Evolutionary conservation across 1,140 invertebrate genomes (phyloP), one percentile per base, ranked within the genome.

Genomic region (Drosophila pseudoananassae): DNA sequence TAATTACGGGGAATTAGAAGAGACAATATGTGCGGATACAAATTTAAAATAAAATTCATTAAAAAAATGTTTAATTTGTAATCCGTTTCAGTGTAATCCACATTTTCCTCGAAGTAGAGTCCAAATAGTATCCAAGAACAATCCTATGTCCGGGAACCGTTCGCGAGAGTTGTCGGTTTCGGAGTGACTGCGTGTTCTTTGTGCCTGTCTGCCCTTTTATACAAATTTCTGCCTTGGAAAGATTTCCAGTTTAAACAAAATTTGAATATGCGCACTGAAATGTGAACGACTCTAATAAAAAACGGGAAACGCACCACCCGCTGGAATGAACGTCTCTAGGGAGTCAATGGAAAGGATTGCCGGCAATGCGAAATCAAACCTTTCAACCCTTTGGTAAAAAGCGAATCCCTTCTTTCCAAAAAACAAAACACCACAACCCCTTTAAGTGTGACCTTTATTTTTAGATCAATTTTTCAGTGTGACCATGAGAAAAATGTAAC

Each of bases 231-330:
- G 23, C 17, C 20, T 43, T 85, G 73, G 77, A 80, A 85, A 38
- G 31, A 17, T 40, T 85, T 80, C 68, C 81, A 74, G 70, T 78
- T 85, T 85, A 75, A 85, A n/a, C 14, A 9, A 76, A 85, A 85
- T 85, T 85, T 85, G 82, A 85, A 85, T 85, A 85, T 85, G 82
- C 82, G 82, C 82, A 85, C 50, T 68, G 73, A 55, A 66, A 54
- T 38, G 46, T 63, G 57, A 40, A 57, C 51, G 27, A 55, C 43
- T 20, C 20, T 36, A 52, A 57, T 45, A 63, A 50, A 53, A 43
- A 68, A 66, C 61, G 55, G 51, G 64, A 75, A 59, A 50, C 60
- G 46, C 17, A 15, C 38, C 40, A 4, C 40, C 40, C 63, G 0
- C 36, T 49, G 65, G 61, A 69, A 55, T 9, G 31, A 25, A 55